phyloP scores from a whole-genome alignment of 2,888 invertebrate species.

The Eugnorisma glareosa region DNA sequence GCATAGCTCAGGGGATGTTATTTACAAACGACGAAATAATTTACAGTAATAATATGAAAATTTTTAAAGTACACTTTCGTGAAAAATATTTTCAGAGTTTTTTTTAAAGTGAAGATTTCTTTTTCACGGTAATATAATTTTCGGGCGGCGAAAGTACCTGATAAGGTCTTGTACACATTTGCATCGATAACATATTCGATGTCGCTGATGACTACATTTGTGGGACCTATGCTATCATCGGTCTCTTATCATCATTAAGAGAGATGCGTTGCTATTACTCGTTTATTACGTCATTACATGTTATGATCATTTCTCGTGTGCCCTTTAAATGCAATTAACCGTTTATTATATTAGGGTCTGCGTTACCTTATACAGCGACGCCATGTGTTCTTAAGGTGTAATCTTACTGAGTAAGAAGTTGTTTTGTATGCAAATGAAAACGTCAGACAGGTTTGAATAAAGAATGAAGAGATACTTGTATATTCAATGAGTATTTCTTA shows the following conservation, averaged over 20 bases:
- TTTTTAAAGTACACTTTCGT: slow-evolving; percentile 40
- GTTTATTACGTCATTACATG: slow-evolving; percentile 54
- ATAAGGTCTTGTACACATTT: slow-evolving; percentile 47
- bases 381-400: slow-evolving; percentile 25
- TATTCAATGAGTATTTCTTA: background rate
- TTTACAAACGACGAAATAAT: slow-evolving; percentile 63
- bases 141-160: slow-evolving; percentile 12
- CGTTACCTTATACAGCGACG: slow-evolving; percentile 28
- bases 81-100: slow-evolving; percentile 30
- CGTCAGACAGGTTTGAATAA: background rate
- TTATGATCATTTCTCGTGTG: slow-evolving; percentile 47
- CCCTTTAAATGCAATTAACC: slow-evolving; percentile 58
- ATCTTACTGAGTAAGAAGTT: background rate
- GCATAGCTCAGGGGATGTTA: slow-evolving; percentile 70
- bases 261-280: slow-evolving; percentile 49
- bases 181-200: slow-evolving; percentile 35
- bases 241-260: slow-evolving; percentile 44
- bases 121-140: slow-evolving; percentile 4
- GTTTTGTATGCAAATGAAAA: slow-evolving; percentile 25
- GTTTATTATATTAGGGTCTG: slow-evolving; percentile 53
- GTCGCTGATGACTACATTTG: slow-evolving; percentile 29
- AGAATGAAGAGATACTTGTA: background rate
- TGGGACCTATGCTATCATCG: slow-evolving; percentile 17
- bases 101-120: background rate
- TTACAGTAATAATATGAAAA: slow-evolving; percentile 56